phyloP scores from a whole-genome alignment of 2,888 invertebrate species.

The Agrotis clavis region DNA sequence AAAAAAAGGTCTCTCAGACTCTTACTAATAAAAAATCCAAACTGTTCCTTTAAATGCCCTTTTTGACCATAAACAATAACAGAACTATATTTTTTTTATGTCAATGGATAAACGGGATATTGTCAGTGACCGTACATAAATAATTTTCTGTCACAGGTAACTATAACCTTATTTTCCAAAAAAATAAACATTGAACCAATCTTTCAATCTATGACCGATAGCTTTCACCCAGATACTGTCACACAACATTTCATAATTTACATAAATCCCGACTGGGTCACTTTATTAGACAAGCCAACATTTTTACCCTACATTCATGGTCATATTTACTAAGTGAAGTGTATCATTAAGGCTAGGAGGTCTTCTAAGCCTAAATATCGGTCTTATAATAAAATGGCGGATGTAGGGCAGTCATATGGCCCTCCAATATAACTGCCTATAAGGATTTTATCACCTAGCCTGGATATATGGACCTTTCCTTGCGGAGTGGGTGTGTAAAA shows the following conservation, averaged over 20 bases:
- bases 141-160: not conserved
- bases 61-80: too few relatives aligned
- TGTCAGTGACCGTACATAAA: not conserved
- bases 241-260: slow-evolving; percentile 13
- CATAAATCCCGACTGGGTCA: slow-evolving; percentile 18
- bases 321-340: slow-evolving; percentile 42
- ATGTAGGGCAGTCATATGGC: slow-evolving; percentile 45
- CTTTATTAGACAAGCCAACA: not conserved
- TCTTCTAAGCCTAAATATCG: not conserved
- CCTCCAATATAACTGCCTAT: slow-evolving; percentile 45
- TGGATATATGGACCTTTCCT: slow-evolving; percentile 28
- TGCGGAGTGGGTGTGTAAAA: slow-evolving; percentile 12
- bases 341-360: slow-evolving; percentile 39
- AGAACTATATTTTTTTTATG: too few relatives aligned
- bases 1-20: too few relatives aligned
- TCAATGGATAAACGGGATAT: too few relatives aligned
- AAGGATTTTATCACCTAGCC: slow-evolving; percentile 46
- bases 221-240: slow-evolving; percentile 18
- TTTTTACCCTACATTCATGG: not conserved
- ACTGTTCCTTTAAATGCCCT: too few relatives aligned
- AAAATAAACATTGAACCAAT: not conserved
- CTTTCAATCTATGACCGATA: slow-evolving; percentile 11
- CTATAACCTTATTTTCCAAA: not conserved
- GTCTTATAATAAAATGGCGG: slow-evolving; percentile 34
- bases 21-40: too few relatives aligned